Conservation (phyloP, 2,888 invertebrate species). For the Tenthredo distinguenda region DNA sequence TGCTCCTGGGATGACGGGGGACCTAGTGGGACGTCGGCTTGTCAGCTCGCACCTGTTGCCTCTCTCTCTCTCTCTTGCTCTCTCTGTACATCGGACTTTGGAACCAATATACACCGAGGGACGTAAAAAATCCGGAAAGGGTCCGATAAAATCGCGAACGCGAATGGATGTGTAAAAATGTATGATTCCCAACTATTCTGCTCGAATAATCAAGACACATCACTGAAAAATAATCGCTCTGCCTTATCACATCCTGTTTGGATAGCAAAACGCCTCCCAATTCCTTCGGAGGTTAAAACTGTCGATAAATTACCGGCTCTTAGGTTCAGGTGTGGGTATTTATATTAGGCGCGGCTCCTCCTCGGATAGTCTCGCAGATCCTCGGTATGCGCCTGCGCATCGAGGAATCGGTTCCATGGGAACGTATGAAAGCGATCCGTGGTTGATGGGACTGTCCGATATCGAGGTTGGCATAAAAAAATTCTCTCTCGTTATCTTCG, state of each 20-base stretch:
- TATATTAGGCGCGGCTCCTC: slow-evolving; percentile 23
- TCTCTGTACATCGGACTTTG: slow-evolving; percentile 19
- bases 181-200: background rate
- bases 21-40: slow-evolving; percentile 44
- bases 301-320: background rate
- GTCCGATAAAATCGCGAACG: background rate
- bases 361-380: slow-evolving; percentile 1
- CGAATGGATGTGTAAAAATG: background rate
- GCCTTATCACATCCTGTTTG: background rate
- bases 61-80: slow-evolving; percentile 34
- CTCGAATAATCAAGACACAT: background rate
- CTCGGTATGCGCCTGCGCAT: slow-evolving; percentile 30
- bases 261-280: background rate
- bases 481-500: slow-evolving; percentile 23
- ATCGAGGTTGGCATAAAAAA: slow-evolving; percentile 32
- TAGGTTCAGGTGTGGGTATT: background rate
- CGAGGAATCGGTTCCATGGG: slow-evolving; percentile 45
- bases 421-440: slow-evolving; percentile 44
- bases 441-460: slow-evolving; percentile 42
- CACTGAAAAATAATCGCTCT: background rate
- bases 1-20: slow-evolving; percentile 3
- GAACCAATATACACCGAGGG: background rate
- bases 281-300: background rate
- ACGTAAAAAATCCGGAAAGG: background rate
- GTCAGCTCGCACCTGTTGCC: slow-evolving; percentile 52